Evolutionary conservation across 2,888 invertebrate genomes (phyloP), one percentile per base, ranked within the genome.

Genomic region (Tipula unca): DNA sequence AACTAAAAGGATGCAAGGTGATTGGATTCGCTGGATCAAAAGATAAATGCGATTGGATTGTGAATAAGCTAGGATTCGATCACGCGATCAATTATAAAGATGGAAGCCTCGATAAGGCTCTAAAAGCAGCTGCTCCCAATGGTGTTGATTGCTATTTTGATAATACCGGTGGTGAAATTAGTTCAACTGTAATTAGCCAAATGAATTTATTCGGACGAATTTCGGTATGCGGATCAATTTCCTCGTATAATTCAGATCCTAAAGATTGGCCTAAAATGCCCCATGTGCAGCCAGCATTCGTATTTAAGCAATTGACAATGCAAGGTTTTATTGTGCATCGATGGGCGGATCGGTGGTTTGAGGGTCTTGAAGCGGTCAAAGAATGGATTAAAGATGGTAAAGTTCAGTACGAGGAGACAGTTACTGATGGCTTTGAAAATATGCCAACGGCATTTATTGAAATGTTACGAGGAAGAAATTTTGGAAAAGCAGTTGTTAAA

Each of bases 61-160:
- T 91, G 25, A 90, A 94, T n/a, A 93, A 93, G 85, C 89, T 95
- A 0, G 93, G 93, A 5, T 95, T 95, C 88, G 94, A 96, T 89
- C 89, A 91, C 87, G 94, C 93, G 13, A 94, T 94, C 86, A 96
- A 96, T 90, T 96, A 96, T 90, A 96, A 95, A 90, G 94, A 92
- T 1, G 91, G 90, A 6, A 89, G 94, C 88, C 87, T 94, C 84
- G 89, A 89, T 0, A 88, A 91, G 84, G 93, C 42, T 92, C 90
- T 96, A n/a, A 92, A 92, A 87, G 91, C 93, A 89, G 91, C 90
- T 85, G 94, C 95, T 13, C 94, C 95, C 0, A 90, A 94, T 17
- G 95, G 95, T 1, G 90, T 96, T 0, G 95, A 96, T 88, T 94
- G 95, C 88, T 96, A 94, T 88, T 96, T 95, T 88, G 96, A 96